Percentiles rank a stretch among this genome's conserved stretches.
Conservation (phyloP, 2,113 vertebrate species). For the Acrocephalus kingi region DNA sequence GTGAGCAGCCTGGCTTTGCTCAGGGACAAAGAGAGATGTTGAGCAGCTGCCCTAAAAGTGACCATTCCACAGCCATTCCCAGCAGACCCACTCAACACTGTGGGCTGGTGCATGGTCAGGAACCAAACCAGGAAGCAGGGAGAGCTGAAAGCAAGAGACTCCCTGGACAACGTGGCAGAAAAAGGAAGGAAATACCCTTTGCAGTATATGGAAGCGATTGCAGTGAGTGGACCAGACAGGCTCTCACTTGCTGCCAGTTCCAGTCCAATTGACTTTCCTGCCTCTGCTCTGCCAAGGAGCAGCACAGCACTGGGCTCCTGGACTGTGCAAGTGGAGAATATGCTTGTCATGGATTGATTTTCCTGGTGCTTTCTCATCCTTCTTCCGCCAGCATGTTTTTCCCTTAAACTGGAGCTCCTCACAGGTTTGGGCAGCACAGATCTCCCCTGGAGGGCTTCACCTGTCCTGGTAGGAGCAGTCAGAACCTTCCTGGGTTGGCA, state of each 20-base stretch:
- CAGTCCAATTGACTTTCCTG: not conserved
- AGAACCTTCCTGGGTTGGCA: not conserved
- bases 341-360: not conserved
- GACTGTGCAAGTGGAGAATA: not conserved
- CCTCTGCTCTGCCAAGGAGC: not conserved
- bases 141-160: not conserved
- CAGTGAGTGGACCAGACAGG: accelerated
- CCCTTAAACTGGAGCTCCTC: not conserved
- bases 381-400: not conserved
- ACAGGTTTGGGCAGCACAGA: not conserved
- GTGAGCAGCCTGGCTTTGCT: not conserved
- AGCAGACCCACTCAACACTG: not conserved
- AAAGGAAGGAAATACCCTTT: not conserved
- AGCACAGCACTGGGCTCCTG: not conserved
- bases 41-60: not conserved
- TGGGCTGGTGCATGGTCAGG: not conserved
- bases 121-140: not conserved
- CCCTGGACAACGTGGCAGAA: not conserved
- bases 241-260: not conserved
- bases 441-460: not conserved
- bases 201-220: not conserved
- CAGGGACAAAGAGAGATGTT: not conserved
- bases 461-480: not conserved
- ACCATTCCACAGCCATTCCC: not conserved
- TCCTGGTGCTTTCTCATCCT: not conserved